A percentile compares a stretch with the other conserved stretches of the same genome.
Conservation (phyloP, 2,113 vertebrate genomes). For the Strix uralensis region DNA sequence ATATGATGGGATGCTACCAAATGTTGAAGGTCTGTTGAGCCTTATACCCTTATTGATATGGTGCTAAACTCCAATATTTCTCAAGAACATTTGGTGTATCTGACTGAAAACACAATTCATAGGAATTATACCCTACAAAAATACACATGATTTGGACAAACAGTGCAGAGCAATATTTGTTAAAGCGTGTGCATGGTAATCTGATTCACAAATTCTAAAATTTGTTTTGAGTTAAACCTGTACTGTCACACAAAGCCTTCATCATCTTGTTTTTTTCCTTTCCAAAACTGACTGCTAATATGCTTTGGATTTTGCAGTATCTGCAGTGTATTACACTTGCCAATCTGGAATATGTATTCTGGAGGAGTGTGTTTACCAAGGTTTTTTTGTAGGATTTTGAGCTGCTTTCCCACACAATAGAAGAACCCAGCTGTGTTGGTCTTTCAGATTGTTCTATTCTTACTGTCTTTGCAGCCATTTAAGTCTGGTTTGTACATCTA, state of each 20-base stretch:
- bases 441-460: background rate
- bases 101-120: background rate
- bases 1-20: background rate
- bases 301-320: background rate
- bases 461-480: background rate
- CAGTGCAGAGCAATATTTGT: background rate
- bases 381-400: background rate
- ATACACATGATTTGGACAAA: background rate
- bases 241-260: background rate
- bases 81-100: background rate
- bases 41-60: background rate
- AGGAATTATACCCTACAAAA: background rate
- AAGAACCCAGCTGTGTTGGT: background rate
- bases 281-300: background rate
- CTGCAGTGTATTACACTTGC: background rate
- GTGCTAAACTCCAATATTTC: background rate
- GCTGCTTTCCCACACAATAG: background rate
- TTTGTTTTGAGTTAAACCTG: background rate
- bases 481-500: background rate
- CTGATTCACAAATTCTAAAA: background rate
- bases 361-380: background rate
- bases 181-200: background rate
- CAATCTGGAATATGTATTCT: background rate
- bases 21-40: background rate
- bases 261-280: background rate